Evolutionary conservation across 2,888 invertebrate genomes (phyloP), one percentile per base, ranked within the genome.

Genomic region (Pristionchus entomophagus): DNA sequence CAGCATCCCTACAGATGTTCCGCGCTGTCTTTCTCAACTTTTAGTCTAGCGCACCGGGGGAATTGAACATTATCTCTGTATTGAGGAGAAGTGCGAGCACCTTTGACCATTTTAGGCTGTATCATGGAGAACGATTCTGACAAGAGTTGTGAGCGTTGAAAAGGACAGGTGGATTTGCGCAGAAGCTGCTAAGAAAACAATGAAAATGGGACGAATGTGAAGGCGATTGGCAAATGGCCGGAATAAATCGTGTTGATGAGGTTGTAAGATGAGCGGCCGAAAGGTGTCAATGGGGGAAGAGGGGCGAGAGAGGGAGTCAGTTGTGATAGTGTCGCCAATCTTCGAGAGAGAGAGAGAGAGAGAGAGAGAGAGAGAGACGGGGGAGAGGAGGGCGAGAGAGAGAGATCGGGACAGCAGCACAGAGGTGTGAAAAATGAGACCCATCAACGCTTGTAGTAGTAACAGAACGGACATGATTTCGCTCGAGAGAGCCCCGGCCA

Each of bases 221-320:
- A 19, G n/a, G 45, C 35, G 41, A 69, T 35, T 41, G 38, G n/a
- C 32, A 69, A 73, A 73, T 73, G n/a, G 14, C 12, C 12, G n/a
- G 26, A 73, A 73, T 73, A 73, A 73, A 73, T 73, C 73, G 73
- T 73, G 73, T 73, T 73, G 73, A 73, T 73, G 73, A 73, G 73
- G 73, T 73, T 73, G 73, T 73, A 73, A 73, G 73, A 73, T 41
- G 73, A 73, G 73, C 41, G 41, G 73, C 45, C 38, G 41, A 73
- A 45, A 73, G 73, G 73, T 73, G 73, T 73, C 73, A 45, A 73
- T 17, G 73, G 4, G 73, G 45, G 73, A 22, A 29, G 29, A n/a
- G n/a, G 59, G 26, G n/a, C n/a, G 59, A 59, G 65, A 19, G 32
- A 65, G 26, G 73, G 73, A 45, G 73, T 73, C 73, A 73, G 73